phyloP scores from a whole-genome alignment of 1,140 invertebrate species.

The Aleiodes sp. region DNA sequence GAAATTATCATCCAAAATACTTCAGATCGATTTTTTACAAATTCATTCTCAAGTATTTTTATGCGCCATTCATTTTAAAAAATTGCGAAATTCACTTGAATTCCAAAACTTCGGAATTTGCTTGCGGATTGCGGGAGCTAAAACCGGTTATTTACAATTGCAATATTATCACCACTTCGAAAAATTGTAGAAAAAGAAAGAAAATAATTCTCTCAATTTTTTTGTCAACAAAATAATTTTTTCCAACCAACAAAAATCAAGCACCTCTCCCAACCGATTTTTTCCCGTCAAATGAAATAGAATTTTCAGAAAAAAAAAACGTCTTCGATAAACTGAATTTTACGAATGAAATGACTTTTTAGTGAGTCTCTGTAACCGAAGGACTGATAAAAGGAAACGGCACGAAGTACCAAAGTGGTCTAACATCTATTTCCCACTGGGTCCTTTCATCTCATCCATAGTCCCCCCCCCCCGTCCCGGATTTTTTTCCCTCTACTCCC shows the following conservation, averaged over 20 bases:
- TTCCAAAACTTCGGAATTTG: too few species aligned
- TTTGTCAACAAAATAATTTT: neutral
- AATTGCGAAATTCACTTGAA: neutral
- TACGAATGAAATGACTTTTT: conserved; percentile 24
- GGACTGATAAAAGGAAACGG: conserved; percentile 25
- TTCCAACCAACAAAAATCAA: neutral
- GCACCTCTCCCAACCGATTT: neutral
- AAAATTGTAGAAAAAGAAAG: neutral
- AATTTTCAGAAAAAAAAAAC: neutral
- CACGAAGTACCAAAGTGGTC: conserved; percentile 30
- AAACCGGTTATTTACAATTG: neutral
- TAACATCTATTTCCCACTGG: conserved; percentile 32
- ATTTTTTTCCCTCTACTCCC: too few species aligned
- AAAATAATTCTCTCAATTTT: neutral
- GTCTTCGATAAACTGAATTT: conserved; percentile 26
- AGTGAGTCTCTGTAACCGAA: neutral
- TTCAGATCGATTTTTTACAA: neutral
- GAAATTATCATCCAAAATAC: too few species aligned
- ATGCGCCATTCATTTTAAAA: neutral
- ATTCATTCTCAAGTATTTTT: neutral
- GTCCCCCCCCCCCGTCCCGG: too few species aligned
- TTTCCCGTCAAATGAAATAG: neutral
- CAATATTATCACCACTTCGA: neutral
- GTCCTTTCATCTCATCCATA: conserved; percentile 27
- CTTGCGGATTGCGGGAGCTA: neutral